Percentiles rank a stretch among this genome's conserved stretches.
Evolutionary conservation across 2,797 vertebrate species (phyloP).

Genomic region (Tenualosa ilisha): DNA sequence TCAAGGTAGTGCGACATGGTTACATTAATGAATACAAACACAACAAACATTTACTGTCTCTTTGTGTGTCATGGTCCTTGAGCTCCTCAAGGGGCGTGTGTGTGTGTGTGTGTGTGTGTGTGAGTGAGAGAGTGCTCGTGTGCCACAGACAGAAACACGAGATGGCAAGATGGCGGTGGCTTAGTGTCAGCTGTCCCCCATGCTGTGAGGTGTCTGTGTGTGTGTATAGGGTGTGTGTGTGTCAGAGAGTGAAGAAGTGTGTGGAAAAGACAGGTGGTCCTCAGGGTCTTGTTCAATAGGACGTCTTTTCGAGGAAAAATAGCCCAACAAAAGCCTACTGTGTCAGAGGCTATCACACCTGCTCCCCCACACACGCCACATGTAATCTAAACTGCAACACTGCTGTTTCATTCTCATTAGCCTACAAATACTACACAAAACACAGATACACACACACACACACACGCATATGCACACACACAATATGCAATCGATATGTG

Average conservation of each 20-base stretch:
- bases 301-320: slow-evolving; percentile 69
- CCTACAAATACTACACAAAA: neutral
- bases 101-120: slow-evolving; percentile 28
- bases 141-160: slow-evolving; percentile 63
- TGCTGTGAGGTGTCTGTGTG: slow-evolving; percentile 57
- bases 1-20: too few relatives aligned
- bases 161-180: slow-evolving; percentile 51
- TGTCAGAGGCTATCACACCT: slow-evolving; percentile 59
- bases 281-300: slow-evolving; percentile 72
- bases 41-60: neutral
- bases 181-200: slow-evolving; percentile 74
- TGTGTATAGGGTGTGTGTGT: slow-evolving; percentile 43
- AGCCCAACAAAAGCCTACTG: slow-evolving; percentile 73
- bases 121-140: slow-evolving; percentile 31
- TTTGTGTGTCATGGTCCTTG: neutral
- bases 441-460: slow-evolving; percentile 7
- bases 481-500: neutral
- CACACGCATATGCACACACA: neutral
- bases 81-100: slow-evolving; percentile 2
- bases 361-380: slow-evolving; percentile 47
- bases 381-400: slow-evolving; percentile 68
- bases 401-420: slow-evolving; percentile 9
- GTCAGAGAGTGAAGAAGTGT: slow-evolving; percentile 61
- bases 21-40: too few relatives aligned
- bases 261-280: slow-evolving; percentile 75